Evolutionary conservation across 2,888 invertebrate species (phyloP), one percentile per base, ranked within the genome.

Genomic region (Meiosimyza platycephala): DNA sequence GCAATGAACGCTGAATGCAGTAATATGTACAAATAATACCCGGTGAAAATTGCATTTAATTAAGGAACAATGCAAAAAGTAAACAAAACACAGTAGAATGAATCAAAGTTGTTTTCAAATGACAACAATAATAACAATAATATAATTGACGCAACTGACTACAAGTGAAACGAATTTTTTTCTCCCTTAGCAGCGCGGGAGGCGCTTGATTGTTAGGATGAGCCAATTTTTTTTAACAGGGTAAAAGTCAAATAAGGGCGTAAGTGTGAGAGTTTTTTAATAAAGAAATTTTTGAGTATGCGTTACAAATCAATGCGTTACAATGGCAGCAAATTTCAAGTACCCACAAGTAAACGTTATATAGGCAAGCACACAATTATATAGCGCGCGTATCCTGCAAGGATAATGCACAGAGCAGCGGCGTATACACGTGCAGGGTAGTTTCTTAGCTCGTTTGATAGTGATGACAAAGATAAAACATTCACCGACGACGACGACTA

Each of bases 31-130:
- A 9, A 9, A 40, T 40, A 33, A 66, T 52, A 66, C 52, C 33
- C 54, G 65, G 52, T 66, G 65, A 66, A 66, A 66, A 66, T 55
- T 54, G 67, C 55, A 55, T 67, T 54, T 40, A 47, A 40, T n/a
- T 57, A 48, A 18, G 16, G 64, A 50, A 64, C 64, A 64, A 62
- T 40, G 47, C 62, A 15, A 60, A 60, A 63, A 63, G 63, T 48
- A 28, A 48, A 48, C 63, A 63, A 63, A 63, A 18, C 63, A 18
- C 47, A 63, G n/a, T 16, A 3, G 40, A 62, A 15, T 15, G 40
- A 62, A 15, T 15, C 22, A 47, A 15, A 63, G 60, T 55, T n/a
- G 16, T 13, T 33, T 11, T 47, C 15, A 16, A 40, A 40, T 62
- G 28, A 62, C 65, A 54, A 54, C 52, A n/a, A n/a, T 52, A 16